phyloP scores from a whole-genome alignment of 30 jellyfish, hydroid and myxozoan genomes.

The Aurelia coerulea region DNA sequence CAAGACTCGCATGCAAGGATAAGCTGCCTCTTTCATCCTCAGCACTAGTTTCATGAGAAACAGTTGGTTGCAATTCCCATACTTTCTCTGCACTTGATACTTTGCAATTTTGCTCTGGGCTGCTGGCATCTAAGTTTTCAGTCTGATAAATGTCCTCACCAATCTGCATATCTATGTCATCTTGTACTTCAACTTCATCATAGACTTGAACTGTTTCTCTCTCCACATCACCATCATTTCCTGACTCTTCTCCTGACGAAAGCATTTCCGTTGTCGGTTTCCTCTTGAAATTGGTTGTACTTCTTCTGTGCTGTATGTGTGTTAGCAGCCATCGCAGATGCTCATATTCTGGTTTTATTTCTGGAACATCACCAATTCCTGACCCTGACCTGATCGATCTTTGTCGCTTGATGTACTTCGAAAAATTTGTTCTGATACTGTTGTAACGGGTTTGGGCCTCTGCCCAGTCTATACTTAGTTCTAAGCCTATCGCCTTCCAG shows the following conservation, averaged over 20 bases:
- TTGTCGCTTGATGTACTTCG: too few relatives aligned
- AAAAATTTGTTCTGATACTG: conserved; percentile 28
- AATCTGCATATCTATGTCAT: not conserved
- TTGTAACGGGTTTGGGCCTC: conserved; percentile 34
- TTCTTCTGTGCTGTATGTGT: conserved; percentile 16
- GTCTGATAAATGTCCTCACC: not conserved
- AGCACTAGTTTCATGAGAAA: too few relatives aligned
- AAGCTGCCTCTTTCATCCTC: not conserved
- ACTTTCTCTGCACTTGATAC: too few relatives aligned
- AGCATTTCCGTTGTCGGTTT: not conserved
- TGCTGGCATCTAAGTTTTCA: not conserved
- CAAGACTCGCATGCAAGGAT: too few relatives aligned
- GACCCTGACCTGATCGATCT: too few relatives aligned
- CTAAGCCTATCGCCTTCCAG: conserved; percentile 9
- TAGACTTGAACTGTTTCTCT: not conserved
- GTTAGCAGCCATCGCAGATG: conserved; percentile 21
- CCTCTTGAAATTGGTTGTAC: conserved; percentile 2
- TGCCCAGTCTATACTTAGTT: not conserved
- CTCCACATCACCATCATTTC: not conserved
- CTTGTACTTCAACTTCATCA: not conserved
- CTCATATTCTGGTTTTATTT: too few relatives aligned
- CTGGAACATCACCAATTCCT: too few relatives aligned
- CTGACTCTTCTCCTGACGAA: not conserved
- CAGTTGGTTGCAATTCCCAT: too few relatives aligned
- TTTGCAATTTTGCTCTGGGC: too few relatives aligned